Evolutionary conservation across 2,888 invertebrate genomes (phyloP).

Genomic region (Erpobdella octoculata): DNA sequence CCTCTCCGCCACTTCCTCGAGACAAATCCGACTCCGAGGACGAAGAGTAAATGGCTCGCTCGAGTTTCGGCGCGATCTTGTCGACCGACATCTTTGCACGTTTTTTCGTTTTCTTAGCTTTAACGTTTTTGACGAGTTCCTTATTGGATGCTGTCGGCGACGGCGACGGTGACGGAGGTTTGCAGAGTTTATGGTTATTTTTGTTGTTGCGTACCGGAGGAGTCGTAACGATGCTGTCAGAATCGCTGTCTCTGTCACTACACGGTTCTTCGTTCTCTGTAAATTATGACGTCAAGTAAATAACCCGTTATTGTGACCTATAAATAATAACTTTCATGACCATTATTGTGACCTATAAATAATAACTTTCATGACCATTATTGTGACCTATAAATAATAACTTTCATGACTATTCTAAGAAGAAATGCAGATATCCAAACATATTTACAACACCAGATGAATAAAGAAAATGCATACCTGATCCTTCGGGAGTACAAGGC

Average conservation of each 20-base stretch:
- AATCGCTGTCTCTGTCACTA: background rate
- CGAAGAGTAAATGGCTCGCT: background rate
- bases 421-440: background rate
- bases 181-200: background rate
- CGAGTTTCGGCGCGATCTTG: background rate
- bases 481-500: slow-evolving; percentile 30
- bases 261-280: slow-evolving; percentile 6
- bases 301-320: background rate
- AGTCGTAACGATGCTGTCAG: background rate
- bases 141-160: background rate
- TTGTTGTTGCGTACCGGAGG: background rate
- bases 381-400: too few species aligned
- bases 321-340: too few species aligned
- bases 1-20: background rate
- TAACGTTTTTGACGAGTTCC: background rate
- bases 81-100: too few species aligned
- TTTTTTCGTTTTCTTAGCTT: background rate
- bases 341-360: too few species aligned
- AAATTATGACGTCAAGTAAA: background rate
- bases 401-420: too few species aligned
- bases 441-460: background rate
- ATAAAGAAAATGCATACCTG: slow-evolving; percentile 12
- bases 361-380: too few species aligned
- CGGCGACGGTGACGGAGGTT: background rate
- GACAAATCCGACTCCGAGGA: background rate